Evolutionary conservation across 1,140 invertebrate species (phyloP).

Genomic region (Sycobia sp.): DNA sequence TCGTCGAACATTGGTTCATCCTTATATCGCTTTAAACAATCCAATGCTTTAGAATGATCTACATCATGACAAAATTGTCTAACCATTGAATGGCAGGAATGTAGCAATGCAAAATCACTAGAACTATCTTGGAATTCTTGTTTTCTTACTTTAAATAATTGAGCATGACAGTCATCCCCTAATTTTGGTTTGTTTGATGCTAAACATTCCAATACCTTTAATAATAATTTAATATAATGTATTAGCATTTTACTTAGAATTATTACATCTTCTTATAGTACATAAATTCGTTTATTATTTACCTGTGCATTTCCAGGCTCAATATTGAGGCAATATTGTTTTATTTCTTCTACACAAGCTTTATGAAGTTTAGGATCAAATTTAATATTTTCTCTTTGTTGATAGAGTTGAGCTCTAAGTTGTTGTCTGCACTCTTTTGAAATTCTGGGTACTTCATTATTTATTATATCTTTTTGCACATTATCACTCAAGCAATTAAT

Average conservation of each 20-base stretch:
- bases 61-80: slow-evolving; percentile 76
- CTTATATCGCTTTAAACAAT: slow-evolving; percentile 78
- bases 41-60: slow-evolving; percentile 71
- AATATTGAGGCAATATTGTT: slow-evolving; percentile 72
- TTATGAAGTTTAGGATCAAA: slow-evolving; percentile 81
- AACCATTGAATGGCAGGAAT: slow-evolving; percentile 83
- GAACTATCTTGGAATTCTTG: slow-evolving; percentile 85
- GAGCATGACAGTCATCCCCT: slow-evolving; percentile 73
- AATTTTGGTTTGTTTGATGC: slow-evolving; percentile 74
- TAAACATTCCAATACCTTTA: slow-evolving; percentile 85
- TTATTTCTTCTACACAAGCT: slow-evolving; percentile 79
- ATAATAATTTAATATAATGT: slow-evolving; percentile 13
- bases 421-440: slow-evolving; percentile 87
- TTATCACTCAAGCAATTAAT: slow-evolving; percentile 90
- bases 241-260: background rate
- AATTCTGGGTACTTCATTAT: slow-evolving; percentile 76
- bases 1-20: slow-evolving; percentile 82
- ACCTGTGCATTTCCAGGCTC: slow-evolving; percentile 80
- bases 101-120: slow-evolving; percentile 83
- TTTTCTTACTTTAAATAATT: slow-evolving; percentile 82
- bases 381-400: slow-evolving; percentile 83
- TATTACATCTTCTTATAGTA: too few relatives aligned
- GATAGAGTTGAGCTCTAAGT: slow-evolving; percentile 84
- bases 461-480: slow-evolving; percentile 86
- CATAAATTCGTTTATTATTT: slow-evolving; percentile 43